phyloP scores from a whole-genome alignment of 1,140 invertebrate genomes.

The Hylaeus anthracinus region DNA sequence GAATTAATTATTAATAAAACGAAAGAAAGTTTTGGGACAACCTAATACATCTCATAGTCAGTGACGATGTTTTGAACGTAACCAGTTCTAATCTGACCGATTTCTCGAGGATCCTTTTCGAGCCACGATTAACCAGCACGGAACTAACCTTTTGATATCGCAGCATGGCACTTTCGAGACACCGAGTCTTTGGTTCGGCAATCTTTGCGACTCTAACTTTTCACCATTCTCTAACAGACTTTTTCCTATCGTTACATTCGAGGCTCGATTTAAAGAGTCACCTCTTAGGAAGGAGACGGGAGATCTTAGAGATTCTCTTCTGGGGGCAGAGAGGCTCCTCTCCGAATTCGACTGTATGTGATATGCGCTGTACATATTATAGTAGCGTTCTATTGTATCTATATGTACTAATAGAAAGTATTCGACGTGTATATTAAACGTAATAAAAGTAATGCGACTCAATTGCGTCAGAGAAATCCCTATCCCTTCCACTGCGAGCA shows the following conservation, averaged over 20 bases:
- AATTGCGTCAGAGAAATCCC: constrained; percentile 6
- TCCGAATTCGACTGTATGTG: constrained; percentile 64
- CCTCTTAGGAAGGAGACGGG: constrained; percentile 24
- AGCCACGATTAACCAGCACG: neutral
- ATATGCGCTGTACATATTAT: constrained; percentile 66
- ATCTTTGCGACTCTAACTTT: neutral
- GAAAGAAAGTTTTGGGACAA: too few relatives aligned
- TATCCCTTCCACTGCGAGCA: neutral
- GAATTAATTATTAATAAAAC: too few relatives aligned
- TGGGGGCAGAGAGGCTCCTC: constrained; percentile 5
- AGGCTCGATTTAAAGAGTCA: constrained; percentile 6
- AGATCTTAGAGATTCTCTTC: constrained; percentile 20
- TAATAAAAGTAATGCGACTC: constrained; percentile 62
- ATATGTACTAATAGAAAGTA: constrained; percentile 64
- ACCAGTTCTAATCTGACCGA: neutral
- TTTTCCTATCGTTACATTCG: constrained; percentile 25
- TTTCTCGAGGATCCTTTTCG: neutral
- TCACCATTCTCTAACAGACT: constrained; percentile 13
- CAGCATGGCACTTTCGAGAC: neutral
- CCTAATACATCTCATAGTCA: too few relatives aligned
- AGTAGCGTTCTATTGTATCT: constrained; percentile 66
- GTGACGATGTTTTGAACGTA: neutral
- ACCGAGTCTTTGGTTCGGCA: neutral
- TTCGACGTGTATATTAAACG: constrained; percentile 69
- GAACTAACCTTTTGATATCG: constrained; percentile 27